These are phyloP conservation scores for Columba guinea DNA, from an alignment of 2,797 vertebrate genomes.

Conservation along the genomic window DNA sequence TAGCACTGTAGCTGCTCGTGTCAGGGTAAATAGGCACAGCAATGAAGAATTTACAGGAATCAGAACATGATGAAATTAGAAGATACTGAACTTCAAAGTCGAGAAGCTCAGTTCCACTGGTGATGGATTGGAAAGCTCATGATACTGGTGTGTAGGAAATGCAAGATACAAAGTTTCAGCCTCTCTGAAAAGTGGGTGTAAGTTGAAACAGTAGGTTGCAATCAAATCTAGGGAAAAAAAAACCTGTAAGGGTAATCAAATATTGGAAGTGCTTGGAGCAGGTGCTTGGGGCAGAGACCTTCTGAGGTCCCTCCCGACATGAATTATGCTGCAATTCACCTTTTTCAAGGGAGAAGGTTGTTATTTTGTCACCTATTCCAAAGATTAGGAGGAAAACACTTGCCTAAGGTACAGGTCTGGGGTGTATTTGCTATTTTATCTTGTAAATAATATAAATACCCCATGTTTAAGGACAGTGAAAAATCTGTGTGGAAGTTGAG, in stretches of 20 bases:
- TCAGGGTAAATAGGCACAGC: not conserved
- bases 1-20: not conserved
- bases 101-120: accelerated
- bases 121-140: accelerated
- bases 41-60: not conserved
- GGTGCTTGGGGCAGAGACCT: not conserved
- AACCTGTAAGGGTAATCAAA: not conserved
- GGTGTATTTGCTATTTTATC: not conserved
- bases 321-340: not conserved
- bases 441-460: not conserved
- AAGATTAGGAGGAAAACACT: not conserved
- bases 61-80: not conserved
- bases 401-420: not conserved
- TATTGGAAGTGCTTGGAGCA: not conserved
- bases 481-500: not conserved
- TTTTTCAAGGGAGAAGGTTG: not conserved
- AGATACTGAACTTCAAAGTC: not conserved
- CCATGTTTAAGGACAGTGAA: not conserved
- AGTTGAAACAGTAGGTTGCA: not conserved
- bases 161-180: not conserved
- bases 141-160: not conserved
- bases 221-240: not conserved
- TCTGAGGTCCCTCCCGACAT: not conserved
- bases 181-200: not conserved
- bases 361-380: not conserved